phyloP scores from a whole-genome alignment of 2,113 vertebrate species.

The Nyctibius bracteatus region DNA sequence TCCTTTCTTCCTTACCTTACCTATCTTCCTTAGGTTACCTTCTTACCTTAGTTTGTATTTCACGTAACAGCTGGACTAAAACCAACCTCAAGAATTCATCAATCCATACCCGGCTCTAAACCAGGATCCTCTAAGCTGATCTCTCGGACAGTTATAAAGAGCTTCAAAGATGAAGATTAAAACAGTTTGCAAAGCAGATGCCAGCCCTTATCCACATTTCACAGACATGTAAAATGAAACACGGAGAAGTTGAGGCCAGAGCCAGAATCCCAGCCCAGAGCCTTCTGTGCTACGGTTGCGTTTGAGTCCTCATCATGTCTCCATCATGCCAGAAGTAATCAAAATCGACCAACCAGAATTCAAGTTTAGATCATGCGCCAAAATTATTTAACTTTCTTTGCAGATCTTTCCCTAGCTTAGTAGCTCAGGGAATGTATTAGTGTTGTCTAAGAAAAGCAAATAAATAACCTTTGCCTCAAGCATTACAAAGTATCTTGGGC shows the following conservation, averaged over 20 bases:
- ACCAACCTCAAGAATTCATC: not conserved
- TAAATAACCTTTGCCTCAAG: not conserved
- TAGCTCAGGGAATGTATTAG: fast-evolving
- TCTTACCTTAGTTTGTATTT: not conserved
- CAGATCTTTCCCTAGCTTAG: not conserved
- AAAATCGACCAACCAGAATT: not conserved
- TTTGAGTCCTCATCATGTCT: not conserved
- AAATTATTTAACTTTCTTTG: not conserved
- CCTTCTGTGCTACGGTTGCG: not conserved
- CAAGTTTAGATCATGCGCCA: not conserved
- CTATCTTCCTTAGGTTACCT: not conserved
- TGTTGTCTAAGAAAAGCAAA: not conserved
- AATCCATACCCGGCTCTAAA: not conserved
- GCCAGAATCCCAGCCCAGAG: not conserved
- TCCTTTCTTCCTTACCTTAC: not conserved
- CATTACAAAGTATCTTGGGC: not conserved
- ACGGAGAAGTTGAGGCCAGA: not conserved
- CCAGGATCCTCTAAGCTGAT: not conserved
- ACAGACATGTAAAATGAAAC: not conserved
- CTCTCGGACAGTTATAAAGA: not conserved
- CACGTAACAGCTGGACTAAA: not conserved
- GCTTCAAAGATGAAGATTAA: not conserved
- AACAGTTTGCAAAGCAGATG: not conserved
- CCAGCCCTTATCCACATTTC: not conserved
- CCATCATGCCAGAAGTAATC: not conserved